A percentile compares a stretch with the other conserved stretches of the same genome.
These are phyloP conservation scores for Lepidonotus clava DNA, from an alignment of 2,888 invertebrate genomes.

Conservation along the genomic window DNA sequence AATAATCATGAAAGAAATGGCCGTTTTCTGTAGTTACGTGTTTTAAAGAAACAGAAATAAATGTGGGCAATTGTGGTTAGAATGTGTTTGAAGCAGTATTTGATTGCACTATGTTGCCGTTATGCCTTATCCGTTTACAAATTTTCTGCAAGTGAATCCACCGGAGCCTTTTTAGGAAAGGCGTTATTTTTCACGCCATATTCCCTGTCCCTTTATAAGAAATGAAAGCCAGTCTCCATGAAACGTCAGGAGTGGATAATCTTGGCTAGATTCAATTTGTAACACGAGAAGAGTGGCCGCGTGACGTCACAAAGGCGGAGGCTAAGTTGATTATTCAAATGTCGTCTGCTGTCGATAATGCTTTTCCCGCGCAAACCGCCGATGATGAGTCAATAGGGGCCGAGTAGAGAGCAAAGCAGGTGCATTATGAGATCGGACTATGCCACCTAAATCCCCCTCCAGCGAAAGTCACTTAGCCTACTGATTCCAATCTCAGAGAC, in stretches of 20 bases:
- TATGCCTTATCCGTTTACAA: too few species aligned
- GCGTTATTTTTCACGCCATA: too few species aligned
- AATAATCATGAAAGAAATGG: too few species aligned
- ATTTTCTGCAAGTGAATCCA: too few species aligned
- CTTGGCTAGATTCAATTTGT: not conserved
- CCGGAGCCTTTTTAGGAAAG: too few species aligned
- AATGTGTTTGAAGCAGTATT: too few species aligned
- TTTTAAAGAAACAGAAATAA: too few species aligned
- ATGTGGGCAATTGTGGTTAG: too few species aligned
- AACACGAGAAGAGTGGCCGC: not conserved
- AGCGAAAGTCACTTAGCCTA: not conserved
- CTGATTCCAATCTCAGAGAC: not conserved
- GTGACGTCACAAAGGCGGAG: constrained; percentile 22
- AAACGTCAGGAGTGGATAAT: not conserved
- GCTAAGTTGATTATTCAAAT: constrained; percentile 28
- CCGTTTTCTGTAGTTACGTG: too few species aligned
- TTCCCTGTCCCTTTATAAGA: too few species aligned
- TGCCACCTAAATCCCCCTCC: not conserved
- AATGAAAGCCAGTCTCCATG: too few species aligned
- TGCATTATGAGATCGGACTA: not conserved
- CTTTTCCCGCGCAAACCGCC: constrained; percentile 14
- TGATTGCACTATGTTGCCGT: too few species aligned
- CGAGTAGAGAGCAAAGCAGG: not conserved
- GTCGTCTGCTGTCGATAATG: constrained; percentile 2
- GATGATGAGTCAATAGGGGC: not conserved